Conservation (phyloP, 2,888 invertebrate species). For the Microplitis manilae region DNA sequence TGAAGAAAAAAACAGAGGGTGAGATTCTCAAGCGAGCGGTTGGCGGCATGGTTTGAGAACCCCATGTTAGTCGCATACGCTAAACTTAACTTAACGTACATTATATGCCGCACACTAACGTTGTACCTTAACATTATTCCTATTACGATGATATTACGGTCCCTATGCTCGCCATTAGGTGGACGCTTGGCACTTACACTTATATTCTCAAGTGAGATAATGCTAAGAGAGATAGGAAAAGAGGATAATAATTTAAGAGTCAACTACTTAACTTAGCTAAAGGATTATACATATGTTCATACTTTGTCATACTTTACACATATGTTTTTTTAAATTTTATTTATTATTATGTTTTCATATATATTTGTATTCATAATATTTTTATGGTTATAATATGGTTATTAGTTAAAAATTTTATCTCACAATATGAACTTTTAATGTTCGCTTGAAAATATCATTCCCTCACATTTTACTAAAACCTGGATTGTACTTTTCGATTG, state of each 20-base stretch:
- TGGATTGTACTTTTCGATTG: no score
- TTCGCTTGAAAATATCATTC: no score
- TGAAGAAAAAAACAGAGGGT: slow-evolving; percentile 24
- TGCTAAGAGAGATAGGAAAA: background rate
- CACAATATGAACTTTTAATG: no score
- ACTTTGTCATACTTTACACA: background rate
- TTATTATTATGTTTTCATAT: no score
- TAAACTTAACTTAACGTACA: slow-evolving; percentile 65
- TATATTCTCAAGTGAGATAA: slow-evolving; percentile 19
- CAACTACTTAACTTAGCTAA: background rate
- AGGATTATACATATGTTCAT: background rate
- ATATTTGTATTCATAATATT: no score
- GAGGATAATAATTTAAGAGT: background rate
- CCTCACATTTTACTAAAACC: no score
- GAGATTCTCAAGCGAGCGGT: slow-evolving; percentile 22
- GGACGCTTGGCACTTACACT: slow-evolving; percentile 19
- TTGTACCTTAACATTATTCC: slow-evolving; percentile 67
- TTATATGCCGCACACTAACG: slow-evolving; percentile 62
- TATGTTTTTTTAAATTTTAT: background rate
- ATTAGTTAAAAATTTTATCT: no score
- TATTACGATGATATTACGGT: slow-evolving; percentile 66
- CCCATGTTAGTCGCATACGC: slow-evolving; percentile 45
- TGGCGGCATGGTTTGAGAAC: slow-evolving; percentile 5
- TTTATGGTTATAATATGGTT: no score
- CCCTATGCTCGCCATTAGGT: slow-evolving; percentile 66